phyloP scores from a whole-genome alignment of 2,113 vertebrate genomes.

The Pristiophorus japonicus region DNA sequence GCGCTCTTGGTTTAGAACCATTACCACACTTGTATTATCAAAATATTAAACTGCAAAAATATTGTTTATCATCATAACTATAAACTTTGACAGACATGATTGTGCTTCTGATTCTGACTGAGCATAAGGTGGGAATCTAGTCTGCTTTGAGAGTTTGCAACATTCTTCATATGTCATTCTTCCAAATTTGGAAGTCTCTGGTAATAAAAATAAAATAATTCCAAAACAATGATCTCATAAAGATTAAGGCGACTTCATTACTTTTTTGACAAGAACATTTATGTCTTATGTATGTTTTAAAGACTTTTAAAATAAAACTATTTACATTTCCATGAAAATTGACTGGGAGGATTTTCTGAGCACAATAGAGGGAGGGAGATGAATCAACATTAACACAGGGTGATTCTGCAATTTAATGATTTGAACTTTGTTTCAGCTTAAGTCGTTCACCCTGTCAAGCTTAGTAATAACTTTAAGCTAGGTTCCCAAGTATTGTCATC shows the following conservation, averaged over 20 bases:
- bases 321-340: background rate
- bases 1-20: background rate
- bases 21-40: background rate
- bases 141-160: background rate
- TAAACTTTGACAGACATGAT: background rate
- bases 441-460: background rate
- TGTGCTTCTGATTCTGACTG: background rate
- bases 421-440: background rate
- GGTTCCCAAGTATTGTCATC: background rate
- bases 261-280: background rate
- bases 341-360: background rate
- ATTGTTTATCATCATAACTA: conserved; percentile 12
- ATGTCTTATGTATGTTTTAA: background rate
- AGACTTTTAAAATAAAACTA: background rate
- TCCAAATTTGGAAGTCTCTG: background rate
- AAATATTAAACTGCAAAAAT: conserved; percentile 30
- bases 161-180: background rate
- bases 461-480: background rate
- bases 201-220: background rate
- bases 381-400: background rate
- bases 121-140: conserved; percentile 1
- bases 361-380: background rate
- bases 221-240: background rate
- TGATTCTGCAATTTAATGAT: background rate
- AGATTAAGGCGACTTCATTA: background rate